Conservation (phyloP, 2,113 vertebrate species). For the Crotalus viridis region DNA sequence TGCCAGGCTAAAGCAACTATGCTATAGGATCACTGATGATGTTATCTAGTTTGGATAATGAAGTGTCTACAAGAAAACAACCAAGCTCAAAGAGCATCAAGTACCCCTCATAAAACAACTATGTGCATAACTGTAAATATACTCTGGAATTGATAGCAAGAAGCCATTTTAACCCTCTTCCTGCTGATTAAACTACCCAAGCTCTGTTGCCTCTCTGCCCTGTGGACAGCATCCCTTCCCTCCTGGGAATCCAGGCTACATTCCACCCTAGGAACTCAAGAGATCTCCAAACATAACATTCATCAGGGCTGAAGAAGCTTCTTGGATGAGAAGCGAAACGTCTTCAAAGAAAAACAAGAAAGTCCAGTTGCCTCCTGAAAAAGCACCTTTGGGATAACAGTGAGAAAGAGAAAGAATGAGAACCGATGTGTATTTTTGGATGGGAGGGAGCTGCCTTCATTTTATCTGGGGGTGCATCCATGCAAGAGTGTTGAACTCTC, state of each 20-base stretch:
- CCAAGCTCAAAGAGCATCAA: not conserved
- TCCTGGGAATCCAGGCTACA: not conserved
- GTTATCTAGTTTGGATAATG: not conserved
- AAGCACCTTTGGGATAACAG: too few species aligned
- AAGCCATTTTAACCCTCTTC: not conserved
- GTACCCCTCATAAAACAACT: not conserved
- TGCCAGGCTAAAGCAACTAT: too few species aligned
- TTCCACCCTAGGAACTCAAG: not conserved
- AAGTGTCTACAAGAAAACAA: not conserved
- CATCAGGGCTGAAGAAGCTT: too few species aligned
- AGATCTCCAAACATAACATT: not conserved
- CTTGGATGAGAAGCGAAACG: too few species aligned
- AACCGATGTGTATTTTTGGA: not conserved
- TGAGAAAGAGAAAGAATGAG: not conserved
- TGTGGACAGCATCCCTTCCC: not conserved
- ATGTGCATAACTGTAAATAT: not conserved
- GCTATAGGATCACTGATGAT: not conserved
- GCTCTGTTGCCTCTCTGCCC: not conserved
- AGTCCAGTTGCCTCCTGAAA: too few species aligned
- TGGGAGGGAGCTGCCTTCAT: not conserved
- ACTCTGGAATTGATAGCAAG: not conserved
- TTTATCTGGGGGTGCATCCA: not conserved
- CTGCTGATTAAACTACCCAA: not conserved
- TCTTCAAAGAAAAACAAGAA: too few species aligned
- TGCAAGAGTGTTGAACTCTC: not conserved